phyloP scores from a whole-genome alignment of 1,140 invertebrate genomes.

The Daktulosphaira vitifoliae region DNA sequence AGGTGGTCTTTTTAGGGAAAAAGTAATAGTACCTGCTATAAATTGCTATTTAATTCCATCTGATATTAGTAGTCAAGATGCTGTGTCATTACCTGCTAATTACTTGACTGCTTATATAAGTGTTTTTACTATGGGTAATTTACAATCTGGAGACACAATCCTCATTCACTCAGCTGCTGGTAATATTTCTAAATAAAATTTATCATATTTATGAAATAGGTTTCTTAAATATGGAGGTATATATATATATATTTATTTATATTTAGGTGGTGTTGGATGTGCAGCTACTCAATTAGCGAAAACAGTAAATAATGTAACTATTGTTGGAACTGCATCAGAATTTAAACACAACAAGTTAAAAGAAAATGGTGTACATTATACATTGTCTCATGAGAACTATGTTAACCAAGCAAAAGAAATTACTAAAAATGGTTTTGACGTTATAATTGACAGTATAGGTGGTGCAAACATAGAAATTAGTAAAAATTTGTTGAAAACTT shows the following conservation, averaged over 20 bases:
- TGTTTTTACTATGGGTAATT: conserved; percentile 44
- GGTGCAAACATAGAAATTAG: conserved; percentile 41
- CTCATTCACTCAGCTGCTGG: conserved; percentile 48
- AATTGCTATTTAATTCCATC: conserved; percentile 44
- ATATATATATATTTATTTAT: no score
- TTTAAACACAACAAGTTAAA: conserved; percentile 43
- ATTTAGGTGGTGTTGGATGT: conserved; percentile 49
- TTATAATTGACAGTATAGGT: conserved; percentile 44
- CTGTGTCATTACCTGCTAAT: conserved; percentile 44
- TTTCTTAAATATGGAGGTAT: no score
- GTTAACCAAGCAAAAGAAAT: conserved; percentile 40
- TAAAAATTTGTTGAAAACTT: conserved; percentile 42
- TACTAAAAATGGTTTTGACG: conserved; percentile 44
- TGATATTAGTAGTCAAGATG: conserved; percentile 41
- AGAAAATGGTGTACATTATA: conserved; percentile 44
- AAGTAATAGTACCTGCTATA: conserved; percentile 40
- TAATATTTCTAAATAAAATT: no score
- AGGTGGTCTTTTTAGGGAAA: conserved; percentile 44
- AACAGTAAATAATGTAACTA: conserved; percentile 42
- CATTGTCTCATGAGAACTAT: conserved; percentile 44
- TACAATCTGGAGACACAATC: conserved; percentile 43
- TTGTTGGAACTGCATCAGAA: conserved; percentile 45
- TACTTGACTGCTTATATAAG: conserved; percentile 48
- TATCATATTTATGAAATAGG: no score
- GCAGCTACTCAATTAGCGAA: conserved; percentile 47